Base-by-base conservation (phyloP, 2,888 invertebrate species). In the Pterostichus niger region DNA sequence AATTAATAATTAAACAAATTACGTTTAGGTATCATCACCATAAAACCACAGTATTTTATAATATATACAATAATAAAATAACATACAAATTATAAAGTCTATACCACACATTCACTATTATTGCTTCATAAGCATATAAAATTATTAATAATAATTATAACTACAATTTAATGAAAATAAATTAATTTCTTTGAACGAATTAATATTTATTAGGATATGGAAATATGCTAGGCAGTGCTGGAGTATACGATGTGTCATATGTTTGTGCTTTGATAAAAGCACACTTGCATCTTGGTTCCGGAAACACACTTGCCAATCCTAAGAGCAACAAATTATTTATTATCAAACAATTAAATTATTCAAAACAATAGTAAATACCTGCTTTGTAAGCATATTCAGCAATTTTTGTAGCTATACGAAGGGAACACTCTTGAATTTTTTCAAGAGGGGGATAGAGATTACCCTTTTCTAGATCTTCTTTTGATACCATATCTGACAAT, bases 381-480 rank as follows among this genome's bases (percentile, higher is more conserved):
- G 93, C 92, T 86, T 92, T 90, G 89, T 97, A 99, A 0, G 97
- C 96, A 89, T 95, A 95, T 81, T 97, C 94, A 75, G 96, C 94
- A 82, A 98, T 90, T 88, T 93, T 93, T 52, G 93, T 92, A 24
- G 98, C 99, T 87, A 99, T 98, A 88, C 94, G 93, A 79, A 97
- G 90, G 0, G 99, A 99, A 88, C 97, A 96, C 84, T 95, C 92
- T 86, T 96, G 94, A 86, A 99, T 98, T 84, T 93, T 92, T 54
- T 92, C 91, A 11, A 99, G 92, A 0, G 98, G 97, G 17, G 99
- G 99, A 90, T 99, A 99, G 79, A 99, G 92, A 85, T 97, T 94
- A 83, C 99, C 99, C 80, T 92, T 93, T 0, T 93, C 93, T 87
- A 99, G 91, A 90, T 98, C 96, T 0, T 93, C 92, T 73, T 96